Evolutionary conservation across 2,797 vertebrate species (phyloP).

Genomic region (Pogoniulus pusillus): DNA sequence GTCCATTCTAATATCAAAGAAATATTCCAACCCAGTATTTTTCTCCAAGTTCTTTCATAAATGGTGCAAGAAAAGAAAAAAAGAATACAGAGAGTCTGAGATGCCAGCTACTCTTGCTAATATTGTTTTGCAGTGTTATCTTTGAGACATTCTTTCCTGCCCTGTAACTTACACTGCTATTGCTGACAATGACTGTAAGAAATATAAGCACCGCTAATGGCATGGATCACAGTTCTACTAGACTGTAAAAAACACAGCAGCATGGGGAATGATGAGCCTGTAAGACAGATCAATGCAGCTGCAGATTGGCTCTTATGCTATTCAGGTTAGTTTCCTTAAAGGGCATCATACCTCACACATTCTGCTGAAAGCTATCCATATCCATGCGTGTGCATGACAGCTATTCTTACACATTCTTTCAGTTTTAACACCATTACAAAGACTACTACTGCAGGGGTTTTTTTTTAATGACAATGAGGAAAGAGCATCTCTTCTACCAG

Average conservation of each 20-base stretch:
- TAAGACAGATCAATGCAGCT: conserved; percentile 8
- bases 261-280: neutral
- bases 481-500: conserved; percentile 10
- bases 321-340: conserved; percentile 23
- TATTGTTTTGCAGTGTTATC: neutral
- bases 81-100: neutral
- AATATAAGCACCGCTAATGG: neutral
- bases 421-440: conserved; percentile 37
- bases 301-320: neutral
- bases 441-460: neutral
- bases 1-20: neutral
- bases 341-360: conserved; percentile 5
- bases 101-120: neutral
- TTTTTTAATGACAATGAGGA: conserved; percentile 27
- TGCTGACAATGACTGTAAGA: neutral
- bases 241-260: neutral
- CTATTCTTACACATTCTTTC: neutral
- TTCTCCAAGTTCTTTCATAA: neutral
- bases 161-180: neutral
- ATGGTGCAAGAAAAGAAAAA: neutral
- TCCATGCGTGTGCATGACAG: neutral
- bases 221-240: conserved; percentile 15
- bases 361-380: conserved; percentile 36
- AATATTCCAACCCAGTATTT: neutral
- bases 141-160: neutral